Conservation (phyloP, 2,113 vertebrate species). For the Callospermophilus lateralis region DNA sequence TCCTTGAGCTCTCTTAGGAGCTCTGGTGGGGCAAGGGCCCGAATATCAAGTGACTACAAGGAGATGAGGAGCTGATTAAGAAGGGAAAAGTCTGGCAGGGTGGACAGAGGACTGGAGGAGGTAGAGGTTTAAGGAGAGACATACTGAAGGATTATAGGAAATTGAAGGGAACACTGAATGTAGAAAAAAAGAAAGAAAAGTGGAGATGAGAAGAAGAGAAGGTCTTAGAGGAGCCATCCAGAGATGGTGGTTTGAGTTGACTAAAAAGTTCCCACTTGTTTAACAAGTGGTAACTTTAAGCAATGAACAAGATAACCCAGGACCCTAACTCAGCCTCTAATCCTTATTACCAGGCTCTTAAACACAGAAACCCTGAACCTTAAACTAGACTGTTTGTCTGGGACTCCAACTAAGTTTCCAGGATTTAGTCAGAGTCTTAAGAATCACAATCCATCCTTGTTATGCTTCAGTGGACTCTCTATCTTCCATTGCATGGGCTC, state of each 20-base stretch:
- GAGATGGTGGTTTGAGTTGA: neutral
- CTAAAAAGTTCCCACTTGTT: neutral
- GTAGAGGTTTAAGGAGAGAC: accelerated
- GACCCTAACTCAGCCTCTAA: neutral
- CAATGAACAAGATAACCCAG: neutral
- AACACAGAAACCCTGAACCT: no score
- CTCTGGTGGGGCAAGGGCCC: no score
- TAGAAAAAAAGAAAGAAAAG: neutral
- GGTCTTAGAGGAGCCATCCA: neutral
- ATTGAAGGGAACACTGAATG: neutral
- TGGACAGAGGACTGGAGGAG: no score
- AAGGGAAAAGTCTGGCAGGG: neutral
- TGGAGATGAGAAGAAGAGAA: neutral
- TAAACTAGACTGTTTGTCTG: neutral
- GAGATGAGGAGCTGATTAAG: neutral
- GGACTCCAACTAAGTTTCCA: neutral
- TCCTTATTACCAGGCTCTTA: neutral
- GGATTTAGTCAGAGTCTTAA: neutral
- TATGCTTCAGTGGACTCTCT: neutral
- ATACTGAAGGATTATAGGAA: neutral
- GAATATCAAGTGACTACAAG: neutral
- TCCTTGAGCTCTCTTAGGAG: neutral
- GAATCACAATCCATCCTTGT: neutral
- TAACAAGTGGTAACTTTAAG: neutral
- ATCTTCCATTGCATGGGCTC: neutral